phyloP scores from a whole-genome alignment of 2,113 vertebrate species.

The Atractosteus spatula region DNA sequence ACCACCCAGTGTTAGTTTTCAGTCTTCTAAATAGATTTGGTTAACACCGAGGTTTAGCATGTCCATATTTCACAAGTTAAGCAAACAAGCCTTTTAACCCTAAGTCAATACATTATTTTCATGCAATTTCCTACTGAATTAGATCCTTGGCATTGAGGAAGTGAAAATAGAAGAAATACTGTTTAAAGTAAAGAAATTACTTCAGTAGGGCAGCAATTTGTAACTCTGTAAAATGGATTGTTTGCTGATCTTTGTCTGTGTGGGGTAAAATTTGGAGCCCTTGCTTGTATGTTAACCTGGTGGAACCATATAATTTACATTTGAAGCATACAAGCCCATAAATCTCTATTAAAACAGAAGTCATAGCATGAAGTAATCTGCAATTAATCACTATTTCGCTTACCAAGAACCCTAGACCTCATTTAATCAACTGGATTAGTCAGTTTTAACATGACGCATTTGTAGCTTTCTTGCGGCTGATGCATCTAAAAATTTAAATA shows the following conservation, averaged over 20 bases:
- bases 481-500: too few species aligned
- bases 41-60: constrained; percentile 6
- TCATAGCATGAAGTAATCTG: constrained; percentile 3
- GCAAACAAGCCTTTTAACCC: constrained; percentile 7
- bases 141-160: constrained; percentile 1
- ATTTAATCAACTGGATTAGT: background rate
- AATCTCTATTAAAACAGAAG: constrained; percentile 10
- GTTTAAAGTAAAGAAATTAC: background rate
- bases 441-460: too few species aligned
- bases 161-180: background rate
- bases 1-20: constrained; percentile 6
- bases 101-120: constrained; percentile 9
- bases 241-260: background rate
- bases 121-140: constrained; percentile 10
- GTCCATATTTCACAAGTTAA: constrained; percentile 12
- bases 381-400: background rate
- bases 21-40: constrained; percentile 14
- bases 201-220: background rate
- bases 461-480: too few species aligned
- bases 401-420: background rate
- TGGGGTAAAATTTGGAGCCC: background rate
- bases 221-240: background rate
- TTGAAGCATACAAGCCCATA: background rate
- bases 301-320: background rate
- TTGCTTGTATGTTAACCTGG: background rate